These are phyloP conservation scores for Micrasema minimum DNA, from an alignment of 1,140 invertebrate genomes.

Conservation along the genomic window DNA sequence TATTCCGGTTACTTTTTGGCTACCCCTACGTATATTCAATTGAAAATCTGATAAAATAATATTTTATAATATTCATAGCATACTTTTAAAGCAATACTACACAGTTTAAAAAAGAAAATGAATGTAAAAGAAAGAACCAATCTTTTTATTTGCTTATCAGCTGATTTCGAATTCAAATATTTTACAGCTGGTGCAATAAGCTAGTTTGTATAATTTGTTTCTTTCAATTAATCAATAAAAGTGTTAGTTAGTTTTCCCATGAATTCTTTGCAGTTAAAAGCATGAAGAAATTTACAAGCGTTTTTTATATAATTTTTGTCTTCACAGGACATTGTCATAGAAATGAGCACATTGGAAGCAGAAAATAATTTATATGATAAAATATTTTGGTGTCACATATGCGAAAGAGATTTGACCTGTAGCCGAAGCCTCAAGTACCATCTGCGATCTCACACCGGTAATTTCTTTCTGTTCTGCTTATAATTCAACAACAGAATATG, in stretches of 20 bases:
- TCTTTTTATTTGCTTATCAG: no score
- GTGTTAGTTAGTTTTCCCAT: not conserved
- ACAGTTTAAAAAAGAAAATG: no score
- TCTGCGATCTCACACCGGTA: conserved; percentile 47
- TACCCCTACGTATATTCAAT: no score
- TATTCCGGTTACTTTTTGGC: no score
- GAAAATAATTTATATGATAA: conserved; percentile 5
- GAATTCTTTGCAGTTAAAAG: not conserved
- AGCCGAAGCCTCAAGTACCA: conserved; percentile 42
- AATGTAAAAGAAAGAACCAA: no score
- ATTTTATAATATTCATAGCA: no score
- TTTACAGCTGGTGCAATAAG: not conserved
- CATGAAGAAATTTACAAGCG: not conserved
- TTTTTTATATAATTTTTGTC: not conserved
- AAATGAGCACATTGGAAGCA: not conserved
- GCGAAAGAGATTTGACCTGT: conserved; percentile 44
- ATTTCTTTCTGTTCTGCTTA: conserved; percentile 7
- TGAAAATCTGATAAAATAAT: no score
- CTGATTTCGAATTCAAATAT: conserved; percentile 4
- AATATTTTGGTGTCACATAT: conserved; percentile 42
- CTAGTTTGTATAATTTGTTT: not conserved
- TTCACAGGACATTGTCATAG: not conserved
- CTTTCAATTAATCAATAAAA: not conserved
- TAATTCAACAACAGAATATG: not conserved
- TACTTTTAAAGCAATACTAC: no score